Conservation (phyloP, 2,113 vertebrate species). For the Malaclemys terrapin region DNA sequence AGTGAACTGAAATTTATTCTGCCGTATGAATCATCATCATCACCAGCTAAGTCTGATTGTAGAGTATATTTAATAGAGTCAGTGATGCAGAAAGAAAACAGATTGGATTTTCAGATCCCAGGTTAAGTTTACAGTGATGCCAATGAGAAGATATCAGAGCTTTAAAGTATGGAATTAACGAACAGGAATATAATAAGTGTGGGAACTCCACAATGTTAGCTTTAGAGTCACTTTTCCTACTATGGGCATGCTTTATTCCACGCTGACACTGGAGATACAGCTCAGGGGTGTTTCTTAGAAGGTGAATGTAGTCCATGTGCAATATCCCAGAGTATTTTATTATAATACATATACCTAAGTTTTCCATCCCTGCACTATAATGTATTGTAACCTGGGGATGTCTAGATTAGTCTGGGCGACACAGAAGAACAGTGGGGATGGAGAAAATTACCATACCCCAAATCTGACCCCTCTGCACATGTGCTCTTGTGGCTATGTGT, state of each 20-base stretch:
- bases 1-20: neutral
- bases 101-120: neutral
- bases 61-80: neutral
- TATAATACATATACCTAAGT: neutral
- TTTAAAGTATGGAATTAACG: neutral
- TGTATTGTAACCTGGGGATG: neutral
- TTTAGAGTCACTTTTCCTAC: neutral
- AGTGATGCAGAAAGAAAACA: neutral
- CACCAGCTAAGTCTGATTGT: neutral
- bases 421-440: neutral
- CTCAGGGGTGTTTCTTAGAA: neutral
- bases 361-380: neutral
- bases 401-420: neutral
- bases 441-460: neutral
- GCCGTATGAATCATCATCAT: rapidly evolving
- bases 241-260: neutral
- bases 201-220: neutral
- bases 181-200: neutral
- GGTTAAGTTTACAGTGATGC: neutral
- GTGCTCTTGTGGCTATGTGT: neutral
- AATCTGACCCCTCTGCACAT: neutral
- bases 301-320: neutral
- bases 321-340: neutral
- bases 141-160: neutral
- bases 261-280: neutral